These are phyloP conservation scores for Columba janthina DNA, from an alignment of 2,113 vertebrate species.

Conservation along the genomic window DNA sequence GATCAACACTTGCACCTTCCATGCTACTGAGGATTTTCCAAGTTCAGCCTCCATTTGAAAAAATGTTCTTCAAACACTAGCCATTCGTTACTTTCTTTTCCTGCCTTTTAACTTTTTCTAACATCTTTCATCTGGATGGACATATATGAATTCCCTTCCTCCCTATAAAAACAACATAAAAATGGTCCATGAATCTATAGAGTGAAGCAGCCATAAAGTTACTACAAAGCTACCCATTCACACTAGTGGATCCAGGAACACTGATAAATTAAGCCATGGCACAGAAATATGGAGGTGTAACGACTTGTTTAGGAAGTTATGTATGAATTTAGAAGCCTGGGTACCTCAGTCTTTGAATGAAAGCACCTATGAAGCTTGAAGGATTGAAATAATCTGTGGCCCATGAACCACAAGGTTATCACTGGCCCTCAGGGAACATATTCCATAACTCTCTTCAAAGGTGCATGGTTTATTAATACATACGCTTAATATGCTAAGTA, in stretches of 20 bases:
- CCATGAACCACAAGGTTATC: constrained; percentile 29
- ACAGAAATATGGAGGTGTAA: neutral
- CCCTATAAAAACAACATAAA: neutral
- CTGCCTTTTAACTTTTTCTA: neutral
- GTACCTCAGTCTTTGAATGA: neutral
- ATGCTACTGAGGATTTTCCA: neutral
- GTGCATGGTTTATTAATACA: constrained; percentile 38
- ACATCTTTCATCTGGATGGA: neutral
- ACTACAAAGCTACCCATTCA: neutral
- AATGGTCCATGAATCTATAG: neutral
- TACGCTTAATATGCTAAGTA: constrained; percentile 14
- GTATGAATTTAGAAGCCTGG: neutral
- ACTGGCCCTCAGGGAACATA: neutral
- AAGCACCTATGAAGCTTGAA: constrained; percentile 16
- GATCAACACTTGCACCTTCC: neutral
- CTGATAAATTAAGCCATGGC: neutral
- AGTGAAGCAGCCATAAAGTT: neutral
- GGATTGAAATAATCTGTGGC: constrained; percentile 2
- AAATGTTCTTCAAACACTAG: neutral
- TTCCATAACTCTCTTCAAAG: constrained; percentile 29
- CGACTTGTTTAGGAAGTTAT: neutral
- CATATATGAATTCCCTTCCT: neutral
- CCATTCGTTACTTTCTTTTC: neutral
- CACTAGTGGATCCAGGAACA: neutral
- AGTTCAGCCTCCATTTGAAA: neutral